Percentiles rank a stretch among this genome's conserved stretches.
Conservation (phyloP, 1,140 invertebrate species). For the Tetranychus urticae region DNA sequence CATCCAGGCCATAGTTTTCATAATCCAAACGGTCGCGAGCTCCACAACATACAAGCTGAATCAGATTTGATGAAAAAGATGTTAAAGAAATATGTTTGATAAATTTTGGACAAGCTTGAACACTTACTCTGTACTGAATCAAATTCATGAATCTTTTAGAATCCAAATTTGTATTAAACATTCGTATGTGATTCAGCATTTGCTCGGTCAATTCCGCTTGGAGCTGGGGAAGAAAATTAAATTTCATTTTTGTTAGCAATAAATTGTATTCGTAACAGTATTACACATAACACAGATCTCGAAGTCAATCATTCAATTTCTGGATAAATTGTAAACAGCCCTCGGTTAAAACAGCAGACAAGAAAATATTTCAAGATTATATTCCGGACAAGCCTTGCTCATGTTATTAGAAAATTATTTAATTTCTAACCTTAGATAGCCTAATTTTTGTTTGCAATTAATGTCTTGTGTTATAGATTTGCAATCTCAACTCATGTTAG, state of each 20-base stretch:
- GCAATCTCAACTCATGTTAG: no score
- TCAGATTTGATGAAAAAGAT: not conserved
- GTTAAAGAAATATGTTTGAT: not conserved
- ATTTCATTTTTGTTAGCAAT: not conserved
- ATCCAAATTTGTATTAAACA: slow-evolving; percentile 1
- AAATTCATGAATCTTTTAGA: slow-evolving; percentile 14
- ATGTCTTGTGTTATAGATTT: no score
- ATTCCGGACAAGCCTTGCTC: no score
- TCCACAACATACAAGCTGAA: slow-evolving; percentile 16
- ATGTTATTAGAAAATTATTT: no score
- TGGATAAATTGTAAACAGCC: no score
- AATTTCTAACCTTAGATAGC: no score
- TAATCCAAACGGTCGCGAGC: slow-evolving; percentile 14
- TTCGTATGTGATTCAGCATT: slow-evolving; percentile 13
- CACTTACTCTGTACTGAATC: slow-evolving; percentile 14
- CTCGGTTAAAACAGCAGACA: no score
- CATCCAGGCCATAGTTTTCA: slow-evolving; percentile 4
- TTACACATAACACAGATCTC: no score
- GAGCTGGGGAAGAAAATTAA: slow-evolving; percentile 6
- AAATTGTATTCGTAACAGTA: no score
- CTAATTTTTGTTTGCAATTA: no score
- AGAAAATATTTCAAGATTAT: no score
- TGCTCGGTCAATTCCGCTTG: slow-evolving; percentile 12
- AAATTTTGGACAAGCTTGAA: not conserved
- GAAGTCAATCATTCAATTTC: no score